phyloP scores from a whole-genome alignment of 2,113 vertebrate species.

The Brevimyrus niger region DNA sequence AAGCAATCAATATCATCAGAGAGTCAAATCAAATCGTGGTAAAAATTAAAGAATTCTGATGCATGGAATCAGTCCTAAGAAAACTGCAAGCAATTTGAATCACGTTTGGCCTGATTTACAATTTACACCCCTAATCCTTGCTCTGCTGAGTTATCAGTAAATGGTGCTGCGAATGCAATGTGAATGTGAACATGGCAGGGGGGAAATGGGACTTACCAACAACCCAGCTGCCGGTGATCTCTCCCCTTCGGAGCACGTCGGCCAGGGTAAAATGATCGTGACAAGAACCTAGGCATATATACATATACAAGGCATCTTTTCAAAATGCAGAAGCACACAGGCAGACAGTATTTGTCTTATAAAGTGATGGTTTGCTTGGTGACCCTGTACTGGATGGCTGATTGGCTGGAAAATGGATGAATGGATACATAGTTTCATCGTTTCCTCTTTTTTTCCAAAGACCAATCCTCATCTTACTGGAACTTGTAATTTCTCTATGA shows the following conservation, averaged over 20 bases:
- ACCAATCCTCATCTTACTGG: not conserved
- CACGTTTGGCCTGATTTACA: not conserved
- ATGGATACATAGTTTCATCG: not conserved
- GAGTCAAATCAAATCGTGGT: not conserved
- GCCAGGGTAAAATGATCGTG: slow-evolving; percentile 13
- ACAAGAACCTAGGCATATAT: slow-evolving; percentile 3
- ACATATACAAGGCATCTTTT: not conserved
- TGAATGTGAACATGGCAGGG: not conserved
- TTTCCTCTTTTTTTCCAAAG: not conserved
- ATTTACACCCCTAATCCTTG: not conserved
- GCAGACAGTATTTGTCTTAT: not conserved
- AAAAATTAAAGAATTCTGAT: not conserved
- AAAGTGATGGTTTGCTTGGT: not conserved
- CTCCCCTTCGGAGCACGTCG: slow-evolving; percentile 1
- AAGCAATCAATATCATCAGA: not conserved
- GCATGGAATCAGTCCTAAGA: not conserved
- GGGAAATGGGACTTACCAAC: not conserved
- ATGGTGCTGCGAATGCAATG: not conserved
- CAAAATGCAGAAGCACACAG: not conserved
- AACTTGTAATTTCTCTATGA: not conserved
- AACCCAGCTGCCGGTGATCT: slow-evolving; percentile 6
- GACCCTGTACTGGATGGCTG: not conserved
- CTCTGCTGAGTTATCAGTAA: not conserved
- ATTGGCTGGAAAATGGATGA: not conserved
- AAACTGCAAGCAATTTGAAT: not conserved